These are phyloP conservation scores for Spheniscus mendiculus DNA, from an alignment of 2,113 vertebrate species.

Conservation along the genomic window DNA sequence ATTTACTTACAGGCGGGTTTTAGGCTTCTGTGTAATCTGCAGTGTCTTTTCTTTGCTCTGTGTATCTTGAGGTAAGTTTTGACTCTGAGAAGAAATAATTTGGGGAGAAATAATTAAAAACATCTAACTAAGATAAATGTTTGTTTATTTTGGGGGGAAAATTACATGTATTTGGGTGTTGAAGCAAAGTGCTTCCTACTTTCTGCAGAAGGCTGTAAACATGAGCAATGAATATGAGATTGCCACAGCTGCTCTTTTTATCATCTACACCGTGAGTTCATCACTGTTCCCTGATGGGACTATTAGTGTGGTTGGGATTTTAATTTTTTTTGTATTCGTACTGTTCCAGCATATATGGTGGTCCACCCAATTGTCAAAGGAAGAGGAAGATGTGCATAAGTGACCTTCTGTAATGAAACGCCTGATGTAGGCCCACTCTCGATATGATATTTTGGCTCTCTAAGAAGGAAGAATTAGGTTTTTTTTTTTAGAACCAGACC, in stretches of 20 bases:
- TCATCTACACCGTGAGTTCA: constrained; percentile 22
- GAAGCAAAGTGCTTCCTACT: constrained; percentile 6
- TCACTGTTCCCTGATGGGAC: constrained; percentile 7
- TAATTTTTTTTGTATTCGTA: neutral
- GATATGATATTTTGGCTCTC: neutral
- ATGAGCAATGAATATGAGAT: constrained; percentile 39
- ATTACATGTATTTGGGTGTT: neutral
- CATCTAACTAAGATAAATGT: neutral
- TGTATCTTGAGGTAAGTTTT: neutral
- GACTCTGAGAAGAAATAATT: neutral
- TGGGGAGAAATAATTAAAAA: neutral
- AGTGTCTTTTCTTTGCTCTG: neutral
- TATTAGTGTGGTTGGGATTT: neutral
- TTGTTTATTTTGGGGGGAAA: neutral
- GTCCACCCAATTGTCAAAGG: neutral
- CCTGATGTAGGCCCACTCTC: neutral
- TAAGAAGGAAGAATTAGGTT: neutral
- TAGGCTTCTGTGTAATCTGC: neutral
- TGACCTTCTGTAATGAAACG: neutral
- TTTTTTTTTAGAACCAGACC: neutral
- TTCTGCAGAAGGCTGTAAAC: constrained; percentile 45
- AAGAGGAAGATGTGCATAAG: neutral
- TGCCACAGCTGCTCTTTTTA: constrained; percentile 63
- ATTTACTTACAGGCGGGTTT: constrained; percentile 49
- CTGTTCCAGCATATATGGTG: neutral